These are phyloP conservation scores for Hoplostethus mediterraneus DNA, from an alignment of 2,797 vertebrate genomes.

Conservation along the genomic window DNA sequence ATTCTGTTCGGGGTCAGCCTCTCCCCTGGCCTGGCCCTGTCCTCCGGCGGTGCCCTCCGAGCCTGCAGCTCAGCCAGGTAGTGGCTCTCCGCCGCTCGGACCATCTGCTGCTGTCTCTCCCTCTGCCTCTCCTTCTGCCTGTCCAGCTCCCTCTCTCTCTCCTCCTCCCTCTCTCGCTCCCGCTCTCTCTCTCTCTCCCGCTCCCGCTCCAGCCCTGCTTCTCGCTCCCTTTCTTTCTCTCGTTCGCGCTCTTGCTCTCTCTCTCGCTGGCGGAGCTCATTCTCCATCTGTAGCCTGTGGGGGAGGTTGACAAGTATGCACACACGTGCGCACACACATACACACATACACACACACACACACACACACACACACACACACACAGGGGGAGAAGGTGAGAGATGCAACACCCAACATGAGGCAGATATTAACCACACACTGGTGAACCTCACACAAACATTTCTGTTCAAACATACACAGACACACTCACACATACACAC, in stretches of 20 bases:
- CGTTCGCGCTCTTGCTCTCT: conserved; percentile 79
- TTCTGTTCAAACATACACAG: conserved; percentile 48
- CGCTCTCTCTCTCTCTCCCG: conserved; percentile 64
- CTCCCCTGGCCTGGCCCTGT: conserved; percentile 85
- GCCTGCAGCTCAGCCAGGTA: conserved; percentile 90
- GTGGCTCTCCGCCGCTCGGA: conserved; percentile 73
- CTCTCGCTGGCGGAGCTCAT: conserved; percentile 87
- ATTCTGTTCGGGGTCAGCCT: conserved; percentile 85
- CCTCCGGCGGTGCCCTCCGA: conserved; percentile 86
- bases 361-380: conserved; percentile 18
- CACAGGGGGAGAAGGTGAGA: conserved; percentile 76
- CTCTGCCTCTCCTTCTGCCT: conserved; percentile 91
- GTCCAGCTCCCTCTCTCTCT: conserved; percentile 86
- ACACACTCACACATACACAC: conserved; percentile 44
- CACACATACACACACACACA: conserved; percentile 40
- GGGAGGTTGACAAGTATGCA: conserved; percentile 73
- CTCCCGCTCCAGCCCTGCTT: conserved; percentile 60
- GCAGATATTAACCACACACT: conserved; percentile 83
- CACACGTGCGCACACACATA: conserved; percentile 44
- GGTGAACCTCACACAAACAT: conserved; percentile 77
- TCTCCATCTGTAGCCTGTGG: conserved; percentile 92
- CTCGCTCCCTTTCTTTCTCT: conserved; percentile 76
- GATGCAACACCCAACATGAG: conserved; percentile 84
- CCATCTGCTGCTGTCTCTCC: conserved; percentile 85
- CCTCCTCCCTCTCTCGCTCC: conserved; percentile 79